Percentiles rank a stretch among this genome's conserved stretches.
Evolutionary conservation across 2,113 vertebrate species (phyloP).

Genomic region (Edolisoma coerulescens): DNA sequence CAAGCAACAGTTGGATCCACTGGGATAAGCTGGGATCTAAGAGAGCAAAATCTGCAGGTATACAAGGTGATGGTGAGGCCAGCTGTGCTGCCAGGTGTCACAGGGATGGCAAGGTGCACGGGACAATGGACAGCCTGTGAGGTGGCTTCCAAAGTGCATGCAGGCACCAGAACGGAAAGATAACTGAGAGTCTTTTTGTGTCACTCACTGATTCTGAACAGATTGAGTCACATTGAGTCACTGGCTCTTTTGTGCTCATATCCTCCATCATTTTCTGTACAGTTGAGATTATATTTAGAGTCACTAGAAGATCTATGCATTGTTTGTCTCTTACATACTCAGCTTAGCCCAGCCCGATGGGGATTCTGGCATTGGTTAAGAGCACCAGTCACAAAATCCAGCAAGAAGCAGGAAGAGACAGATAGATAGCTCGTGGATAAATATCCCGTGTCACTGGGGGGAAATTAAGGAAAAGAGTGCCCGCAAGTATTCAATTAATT

Average conservation of each 20-base stretch:
- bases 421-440: background rate
- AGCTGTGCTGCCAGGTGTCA: background rate
- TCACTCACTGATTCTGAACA: background rate
- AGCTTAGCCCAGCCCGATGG: background rate
- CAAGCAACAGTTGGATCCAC: background rate
- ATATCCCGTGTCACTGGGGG: accelerated
- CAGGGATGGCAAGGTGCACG: background rate
- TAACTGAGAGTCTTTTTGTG: background rate
- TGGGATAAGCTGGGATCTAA: background rate
- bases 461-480: background rate
- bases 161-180: background rate
- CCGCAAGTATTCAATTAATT: background rate
- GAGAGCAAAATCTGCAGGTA: background rate
- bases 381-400: background rate
- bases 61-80: background rate
- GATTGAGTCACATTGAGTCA: background rate
- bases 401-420: background rate
- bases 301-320: background rate
- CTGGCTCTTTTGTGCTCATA: background rate
- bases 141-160: background rate
- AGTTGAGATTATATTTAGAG: background rate
- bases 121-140: background rate
- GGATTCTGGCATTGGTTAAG: background rate
- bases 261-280: background rate
- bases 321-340: background rate